Evolutionary conservation across 2,113 vertebrate genomes (phyloP).

Genomic region (Sinocyclocheilus grahami): DNA sequence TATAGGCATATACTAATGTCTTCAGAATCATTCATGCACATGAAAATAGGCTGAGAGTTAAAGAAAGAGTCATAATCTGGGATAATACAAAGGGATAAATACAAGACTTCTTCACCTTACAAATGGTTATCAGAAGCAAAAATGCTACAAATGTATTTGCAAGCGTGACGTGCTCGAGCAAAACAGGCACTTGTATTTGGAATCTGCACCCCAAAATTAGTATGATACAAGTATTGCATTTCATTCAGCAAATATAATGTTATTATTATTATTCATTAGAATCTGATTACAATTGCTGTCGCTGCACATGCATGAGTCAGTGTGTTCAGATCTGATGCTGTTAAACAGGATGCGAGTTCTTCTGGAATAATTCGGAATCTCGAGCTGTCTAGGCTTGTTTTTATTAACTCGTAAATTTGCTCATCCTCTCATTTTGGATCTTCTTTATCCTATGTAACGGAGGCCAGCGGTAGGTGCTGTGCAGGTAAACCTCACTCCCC

Average conservation of each 20-base stretch:
- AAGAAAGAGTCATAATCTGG: no score
- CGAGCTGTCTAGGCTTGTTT: constrained; percentile 63
- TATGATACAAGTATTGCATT: not conserved
- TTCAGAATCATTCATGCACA: no score
- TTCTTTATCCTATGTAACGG: not conserved
- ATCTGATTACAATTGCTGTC: not conserved
- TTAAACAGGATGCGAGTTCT: not conserved
- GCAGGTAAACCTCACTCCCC: no score
- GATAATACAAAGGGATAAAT: no score
- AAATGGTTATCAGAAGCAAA: no score
- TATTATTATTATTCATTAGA: not conserved
- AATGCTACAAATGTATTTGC: no score
- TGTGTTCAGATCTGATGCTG: not conserved
- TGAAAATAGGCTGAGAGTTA: no score
- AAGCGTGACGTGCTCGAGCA: no score
- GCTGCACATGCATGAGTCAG: not conserved
- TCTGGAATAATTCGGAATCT: constrained; percentile 46
- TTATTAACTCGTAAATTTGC: not conserved
- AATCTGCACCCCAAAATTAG: not conserved
- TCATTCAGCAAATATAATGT: not conserved
- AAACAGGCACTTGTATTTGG: not conserved
- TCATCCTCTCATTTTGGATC: not conserved
- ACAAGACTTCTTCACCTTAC: no score
- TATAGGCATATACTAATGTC: no score
- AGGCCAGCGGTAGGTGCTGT: no score